Conservation (phyloP, 2,888 invertebrate species). For the Stegana nigrithorax region DNA sequence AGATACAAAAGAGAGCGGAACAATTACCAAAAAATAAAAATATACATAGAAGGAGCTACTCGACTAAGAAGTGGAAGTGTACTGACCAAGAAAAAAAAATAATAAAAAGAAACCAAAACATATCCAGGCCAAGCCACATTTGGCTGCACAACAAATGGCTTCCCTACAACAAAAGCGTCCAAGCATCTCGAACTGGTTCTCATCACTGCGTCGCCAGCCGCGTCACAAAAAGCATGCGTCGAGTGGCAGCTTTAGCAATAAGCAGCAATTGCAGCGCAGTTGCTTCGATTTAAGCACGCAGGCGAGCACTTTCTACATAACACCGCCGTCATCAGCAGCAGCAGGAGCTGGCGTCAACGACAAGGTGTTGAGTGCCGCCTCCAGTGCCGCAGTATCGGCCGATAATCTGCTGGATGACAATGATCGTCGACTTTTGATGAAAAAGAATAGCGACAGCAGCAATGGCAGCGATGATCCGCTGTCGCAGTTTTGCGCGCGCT, state of each 20-base stretch:
- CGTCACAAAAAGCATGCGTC: constrained; percentile 62
- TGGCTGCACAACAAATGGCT: constrained; percentile 42
- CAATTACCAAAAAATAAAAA: too few relatives aligned
- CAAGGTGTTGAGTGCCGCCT: constrained; percentile 4
- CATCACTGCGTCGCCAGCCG: constrained; percentile 76
- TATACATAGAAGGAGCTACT: too few relatives aligned
- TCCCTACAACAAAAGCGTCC: constrained; percentile 74
- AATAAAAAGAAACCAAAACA: constrained; percentile 12
- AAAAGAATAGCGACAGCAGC: constrained; percentile 33
- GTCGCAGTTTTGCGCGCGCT: constrained; percentile 61
- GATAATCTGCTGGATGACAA: constrained; percentile 35
- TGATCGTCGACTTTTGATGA: constrained; percentile 33
- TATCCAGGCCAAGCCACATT: constrained; percentile 3
- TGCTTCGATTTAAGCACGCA: constrained; percentile 64
- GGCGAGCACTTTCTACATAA: constrained; percentile 1
- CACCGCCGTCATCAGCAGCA: constrained; percentile 11
- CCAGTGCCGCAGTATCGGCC: constrained; percentile 18
- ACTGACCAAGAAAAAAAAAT: too few relatives aligned
- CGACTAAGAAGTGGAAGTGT: too few relatives aligned
- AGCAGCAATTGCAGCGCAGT: constrained; percentile 66
- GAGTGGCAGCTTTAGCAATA: constrained; percentile 52
- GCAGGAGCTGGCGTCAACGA: background rate
- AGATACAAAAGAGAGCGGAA: too few relatives aligned
- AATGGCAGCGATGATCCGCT: constrained; percentile 41
- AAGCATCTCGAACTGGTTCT: constrained; percentile 84